phyloP scores from a whole-genome alignment of 2,797 vertebrate species.

The Rallus crepitans region DNA sequence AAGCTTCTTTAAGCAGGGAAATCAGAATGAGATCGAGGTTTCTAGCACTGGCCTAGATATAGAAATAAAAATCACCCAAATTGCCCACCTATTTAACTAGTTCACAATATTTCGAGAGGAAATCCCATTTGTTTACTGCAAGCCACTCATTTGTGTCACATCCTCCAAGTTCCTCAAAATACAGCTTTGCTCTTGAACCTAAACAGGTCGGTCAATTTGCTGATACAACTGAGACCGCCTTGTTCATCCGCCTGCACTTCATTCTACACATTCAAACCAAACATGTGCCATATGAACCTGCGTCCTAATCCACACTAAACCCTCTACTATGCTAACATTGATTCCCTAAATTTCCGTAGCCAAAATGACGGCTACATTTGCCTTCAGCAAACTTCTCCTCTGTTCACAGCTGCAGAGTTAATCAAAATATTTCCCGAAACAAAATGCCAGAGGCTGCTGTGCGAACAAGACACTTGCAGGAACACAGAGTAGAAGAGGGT shows the following conservation, averaged over 20 bases:
- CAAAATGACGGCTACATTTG: background rate
- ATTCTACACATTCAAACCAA: too few species aligned
- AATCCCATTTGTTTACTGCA: background rate
- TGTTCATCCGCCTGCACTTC: background rate
- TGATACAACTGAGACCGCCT: background rate
- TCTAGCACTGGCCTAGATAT: background rate
- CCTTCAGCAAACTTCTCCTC: background rate
- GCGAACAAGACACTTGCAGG: background rate
- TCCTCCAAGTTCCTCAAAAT: background rate
- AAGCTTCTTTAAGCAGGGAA: background rate
- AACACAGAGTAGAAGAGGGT: rapidly evolving
- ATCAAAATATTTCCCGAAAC: background rate
- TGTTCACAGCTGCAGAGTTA: background rate
- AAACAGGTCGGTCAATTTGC: rapidly evolving
- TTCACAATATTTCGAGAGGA: background rate
- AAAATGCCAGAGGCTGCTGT: background rate
- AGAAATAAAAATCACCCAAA: background rate
- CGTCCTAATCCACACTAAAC: background rate
- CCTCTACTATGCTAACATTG: background rate
- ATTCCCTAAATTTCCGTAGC: background rate
- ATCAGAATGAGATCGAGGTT: background rate
- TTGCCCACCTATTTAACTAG: background rate
- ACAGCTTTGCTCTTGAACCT: background rate
- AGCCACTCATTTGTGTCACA: background rate
- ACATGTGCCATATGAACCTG: background rate